A percentile compares a stretch with the other conserved stretches of the same genome.
phyloP scores from a whole-genome alignment of 1,140 invertebrate genomes.

The Melitaea cinxia region DNA sequence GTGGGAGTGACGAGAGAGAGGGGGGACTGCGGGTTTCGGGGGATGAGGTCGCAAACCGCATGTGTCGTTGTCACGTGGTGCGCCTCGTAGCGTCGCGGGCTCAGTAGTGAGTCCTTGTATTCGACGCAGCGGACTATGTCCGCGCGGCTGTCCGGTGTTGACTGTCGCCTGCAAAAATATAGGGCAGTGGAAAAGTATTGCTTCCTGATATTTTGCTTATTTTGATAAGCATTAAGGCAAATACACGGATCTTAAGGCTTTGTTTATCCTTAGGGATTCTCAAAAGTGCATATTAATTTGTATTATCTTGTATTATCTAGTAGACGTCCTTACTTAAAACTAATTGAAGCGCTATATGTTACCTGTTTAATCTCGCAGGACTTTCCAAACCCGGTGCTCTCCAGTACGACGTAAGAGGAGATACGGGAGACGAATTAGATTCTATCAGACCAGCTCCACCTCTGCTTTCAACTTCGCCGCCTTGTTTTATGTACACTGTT shows the following conservation, averaged over 20 bases:
- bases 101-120: constrained; percentile 63
- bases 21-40: constrained; percentile 38
- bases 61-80: constrained; percentile 56
- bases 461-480: constrained; percentile 72
- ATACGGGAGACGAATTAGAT: constrained; percentile 57
- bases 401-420: constrained; percentile 68
- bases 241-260: too few relatives aligned
- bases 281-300: too few relatives aligned
- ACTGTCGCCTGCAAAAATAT: constrained; percentile 56
- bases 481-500: constrained; percentile 78
- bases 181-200: too few relatives aligned
- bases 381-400: constrained; percentile 62
- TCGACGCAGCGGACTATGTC: constrained; percentile 78
- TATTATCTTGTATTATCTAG: too few relatives aligned
- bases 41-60: constrained; percentile 76
- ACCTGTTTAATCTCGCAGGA: constrained; percentile 58
- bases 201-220: too few relatives aligned
- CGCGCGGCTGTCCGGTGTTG: constrained; percentile 70
- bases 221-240: too few relatives aligned
- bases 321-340: too few relatives aligned
- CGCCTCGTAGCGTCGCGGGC: constrained; percentile 52
- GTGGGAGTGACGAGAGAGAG: constrained; percentile 59
- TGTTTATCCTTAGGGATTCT: too few relatives aligned
- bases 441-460: constrained; percentile 61
- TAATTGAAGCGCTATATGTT: too few relatives aligned